Evolutionary conservation across 2,797 vertebrate genomes (phyloP), one percentile per base, ranked within the genome.

Genomic region (Harpagifer antarcticus): DNA sequence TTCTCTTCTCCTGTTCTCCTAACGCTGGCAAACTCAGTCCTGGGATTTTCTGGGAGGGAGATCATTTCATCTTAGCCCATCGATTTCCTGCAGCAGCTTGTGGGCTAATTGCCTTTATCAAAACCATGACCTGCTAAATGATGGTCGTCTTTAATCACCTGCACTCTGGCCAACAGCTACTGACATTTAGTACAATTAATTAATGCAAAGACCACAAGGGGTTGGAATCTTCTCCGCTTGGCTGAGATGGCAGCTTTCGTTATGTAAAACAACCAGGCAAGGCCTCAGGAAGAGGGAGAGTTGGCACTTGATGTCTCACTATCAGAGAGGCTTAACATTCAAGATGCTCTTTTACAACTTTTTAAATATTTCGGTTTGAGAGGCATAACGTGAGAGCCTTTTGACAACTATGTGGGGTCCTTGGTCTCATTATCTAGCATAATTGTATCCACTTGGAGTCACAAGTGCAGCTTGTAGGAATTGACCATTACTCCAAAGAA

Each of bases 91-190:
- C 81, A 86, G 78, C 86, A 91, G 90, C 91, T 91, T 90, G 89
- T 85, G 69, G 83, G 79, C 89, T 94, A 95, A 94, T 95, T 94
- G 92, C 91, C 93, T 90, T 94, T 93, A 94, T 95, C 91, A 93
- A 92, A 94, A 92, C 88, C 92, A 78, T 79, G 87, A 87, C 82
- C 89, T 85, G 87, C 79, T 93, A 89, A 95, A 92, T 83, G 89
- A 92, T 87, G 82, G 47, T 78, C 59, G 86, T 83, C 84, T 93
- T 93, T 93, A 91, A 93, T 93, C 69, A 71, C 88, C 66, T 78
- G 77, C 77, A 72, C 77, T 65, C 81, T 89, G 9, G 67, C 90
- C 90, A 82, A 85, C 84, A 92, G 91, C 86, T 74, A 85, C 86
- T 94, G 93, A 93, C 93, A 94, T 95, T 95, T 94, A 92, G 84